Evolutionary conservation across 2,113 vertebrate species (phyloP).

Genomic region (Laterallus jamaicensis): DNA sequence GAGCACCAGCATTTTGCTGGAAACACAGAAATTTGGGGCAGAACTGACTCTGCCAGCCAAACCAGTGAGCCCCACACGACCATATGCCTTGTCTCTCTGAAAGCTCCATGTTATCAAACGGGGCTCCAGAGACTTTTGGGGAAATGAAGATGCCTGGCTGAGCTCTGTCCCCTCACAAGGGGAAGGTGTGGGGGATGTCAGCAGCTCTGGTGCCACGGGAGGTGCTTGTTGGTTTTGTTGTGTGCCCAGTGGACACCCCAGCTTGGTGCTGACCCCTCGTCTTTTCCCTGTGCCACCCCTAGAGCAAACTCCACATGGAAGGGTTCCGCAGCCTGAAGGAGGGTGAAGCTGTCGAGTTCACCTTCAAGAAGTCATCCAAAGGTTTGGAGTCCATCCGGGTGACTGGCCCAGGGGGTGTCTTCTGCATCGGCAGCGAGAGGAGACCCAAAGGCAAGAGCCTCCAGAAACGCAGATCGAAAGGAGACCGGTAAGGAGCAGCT

Average conservation of each 20-base stretch:
- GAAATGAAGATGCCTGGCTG: background rate
- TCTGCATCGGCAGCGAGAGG: constrained; percentile 91
- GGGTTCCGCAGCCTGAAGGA: constrained; percentile 98
- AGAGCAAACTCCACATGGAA: constrained; percentile 99
- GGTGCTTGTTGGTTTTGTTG: background rate
- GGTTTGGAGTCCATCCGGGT: constrained; percentile 93
- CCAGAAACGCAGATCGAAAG: constrained; percentile 92
- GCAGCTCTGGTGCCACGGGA: accelerated
- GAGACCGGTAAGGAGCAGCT: constrained; percentile 82
- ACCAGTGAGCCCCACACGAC: accelerated
- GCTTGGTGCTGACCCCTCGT: background rate
- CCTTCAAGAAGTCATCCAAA: constrained; percentile 95
- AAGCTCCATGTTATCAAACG: accelerated
- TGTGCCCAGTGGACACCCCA: accelerated
- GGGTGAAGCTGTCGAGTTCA: constrained; percentile 93
- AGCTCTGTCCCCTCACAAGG: background rate
- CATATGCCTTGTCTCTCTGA: background rate
- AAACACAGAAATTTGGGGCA: background rate
- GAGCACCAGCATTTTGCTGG: background rate
- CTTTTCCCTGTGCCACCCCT: background rate
- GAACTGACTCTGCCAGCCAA: background rate
- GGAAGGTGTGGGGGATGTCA: accelerated
- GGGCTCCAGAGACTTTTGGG: background rate
- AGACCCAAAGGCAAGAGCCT: constrained; percentile 93
- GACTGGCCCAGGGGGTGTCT: constrained; percentile 88